Evolutionary conservation across 64 coral and sea anemone genomes (phyloP).

Genomic region (Porites australiensis): DNA sequence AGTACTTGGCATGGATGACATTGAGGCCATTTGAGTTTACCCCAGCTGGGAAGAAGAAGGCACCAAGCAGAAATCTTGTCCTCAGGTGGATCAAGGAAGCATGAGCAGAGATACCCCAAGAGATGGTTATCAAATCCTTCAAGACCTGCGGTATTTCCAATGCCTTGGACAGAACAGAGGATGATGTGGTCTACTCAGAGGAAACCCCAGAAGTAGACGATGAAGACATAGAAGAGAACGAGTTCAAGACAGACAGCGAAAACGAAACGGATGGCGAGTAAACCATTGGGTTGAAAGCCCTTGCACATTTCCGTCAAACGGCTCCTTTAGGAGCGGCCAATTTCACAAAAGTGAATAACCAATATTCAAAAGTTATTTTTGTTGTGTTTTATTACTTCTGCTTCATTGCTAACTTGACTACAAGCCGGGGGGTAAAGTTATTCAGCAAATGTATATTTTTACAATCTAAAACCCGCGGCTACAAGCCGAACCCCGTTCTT

Average conservation of each 20-base stretch:
- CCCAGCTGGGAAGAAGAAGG: slow-evolving; percentile 40
- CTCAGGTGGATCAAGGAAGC: slow-evolving; percentile 21
- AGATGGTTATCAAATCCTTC: slow-evolving; percentile 18
- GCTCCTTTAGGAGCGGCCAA: too few species aligned
- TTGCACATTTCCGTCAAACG: too few species aligned
- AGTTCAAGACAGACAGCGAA: slow-evolving; percentile 7
- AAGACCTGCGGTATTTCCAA: slow-evolving; percentile 48
- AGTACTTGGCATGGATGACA: slow-evolving; percentile 58
- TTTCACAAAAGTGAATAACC: too few species aligned
- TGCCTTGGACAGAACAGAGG: slow-evolving; percentile 41
- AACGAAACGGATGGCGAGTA: background rate
- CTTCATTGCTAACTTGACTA: too few species aligned
- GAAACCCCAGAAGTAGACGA: background rate
- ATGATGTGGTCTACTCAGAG: slow-evolving; percentile 36
- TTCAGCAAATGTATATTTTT: too few species aligned
- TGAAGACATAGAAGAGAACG: background rate
- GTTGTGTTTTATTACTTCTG: too few species aligned
- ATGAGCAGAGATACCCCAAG: slow-evolving; percentile 26
- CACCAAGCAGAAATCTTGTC: slow-evolving; percentile 59
- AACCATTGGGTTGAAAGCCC: background rate
- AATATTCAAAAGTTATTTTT: too few species aligned
- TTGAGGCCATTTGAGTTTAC: slow-evolving; percentile 32
- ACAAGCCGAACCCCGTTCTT: too few species aligned
- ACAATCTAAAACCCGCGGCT: too few species aligned
- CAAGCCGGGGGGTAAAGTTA: too few species aligned